Percentiles rank a stretch among this genome's conserved stretches.
Conservation (phyloP, 35 echinoderm and acorn worm species). For the Apostichopus parvimensis region DNA sequence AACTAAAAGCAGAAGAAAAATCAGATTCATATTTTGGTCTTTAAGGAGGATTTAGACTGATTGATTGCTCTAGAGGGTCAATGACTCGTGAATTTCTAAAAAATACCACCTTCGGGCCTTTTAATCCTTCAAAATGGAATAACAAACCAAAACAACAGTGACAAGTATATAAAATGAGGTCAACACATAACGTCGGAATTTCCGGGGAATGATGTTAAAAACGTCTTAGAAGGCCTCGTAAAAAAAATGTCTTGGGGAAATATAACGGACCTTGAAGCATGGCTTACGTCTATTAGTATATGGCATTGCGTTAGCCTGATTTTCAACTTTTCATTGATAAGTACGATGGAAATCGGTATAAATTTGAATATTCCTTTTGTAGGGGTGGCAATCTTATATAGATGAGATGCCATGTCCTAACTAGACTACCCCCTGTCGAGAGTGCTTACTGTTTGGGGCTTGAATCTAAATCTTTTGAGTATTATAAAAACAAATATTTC, state of each 20-base stretch:
- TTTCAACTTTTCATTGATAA: neutral
- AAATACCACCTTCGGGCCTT: neutral
- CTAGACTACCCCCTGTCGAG: too few species aligned
- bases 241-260: neutral
- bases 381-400: too few species aligned
- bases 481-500: too few species aligned
- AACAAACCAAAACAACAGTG: neutral
- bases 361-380: too few species aligned
- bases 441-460: too few species aligned
- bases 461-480: too few species aligned
- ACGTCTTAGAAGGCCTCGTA: neutral
- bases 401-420: too few species aligned
- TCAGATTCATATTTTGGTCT: too few species aligned
- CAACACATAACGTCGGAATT: conserved; percentile 12
- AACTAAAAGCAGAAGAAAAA: too few species aligned
- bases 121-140: neutral
- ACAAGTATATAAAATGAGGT: neutral
- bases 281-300: neutral
- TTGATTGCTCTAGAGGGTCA: neutral
- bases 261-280: neutral
- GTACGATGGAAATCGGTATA: too few species aligned
- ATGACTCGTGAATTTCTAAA: neutral
- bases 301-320: neutral
- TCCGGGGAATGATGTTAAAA: neutral
- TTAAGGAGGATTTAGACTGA: too few species aligned